Conservation (phyloP, 2,797 vertebrate species). For the Acrossocheilus wenchowensis region DNA sequence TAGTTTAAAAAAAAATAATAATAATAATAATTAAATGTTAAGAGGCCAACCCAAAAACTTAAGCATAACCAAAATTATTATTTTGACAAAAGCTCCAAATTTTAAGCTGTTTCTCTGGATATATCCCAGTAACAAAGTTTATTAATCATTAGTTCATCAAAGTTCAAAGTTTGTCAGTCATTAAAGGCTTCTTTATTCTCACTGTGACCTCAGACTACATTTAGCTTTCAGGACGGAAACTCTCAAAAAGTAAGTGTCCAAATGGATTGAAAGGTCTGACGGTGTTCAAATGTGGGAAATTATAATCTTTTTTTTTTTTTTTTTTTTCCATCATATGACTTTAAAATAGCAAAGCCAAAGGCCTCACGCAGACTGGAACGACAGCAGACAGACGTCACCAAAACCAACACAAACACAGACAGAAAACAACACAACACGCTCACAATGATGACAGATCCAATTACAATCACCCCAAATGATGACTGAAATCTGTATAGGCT, state of each 20-base stretch:
- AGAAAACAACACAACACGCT: neutral
- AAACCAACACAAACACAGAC: neutral
- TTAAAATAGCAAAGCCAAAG: neutral
- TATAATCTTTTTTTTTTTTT: neutral
- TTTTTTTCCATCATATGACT: neutral
- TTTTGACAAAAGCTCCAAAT: too few relatives aligned
- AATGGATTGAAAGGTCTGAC: neutral
- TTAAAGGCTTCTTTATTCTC: neutral
- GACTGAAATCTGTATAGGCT: too few relatives aligned
- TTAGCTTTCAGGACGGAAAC: neutral
- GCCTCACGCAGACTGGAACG: neutral
- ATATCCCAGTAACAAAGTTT: neutral
- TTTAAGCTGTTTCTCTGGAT: neutral
- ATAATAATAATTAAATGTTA: neutral
- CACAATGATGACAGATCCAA: neutral
- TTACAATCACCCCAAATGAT: neutral
- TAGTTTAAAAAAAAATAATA: too few relatives aligned
- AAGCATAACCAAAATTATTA: neutral
- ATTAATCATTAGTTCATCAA: neutral
- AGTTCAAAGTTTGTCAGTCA: neutral
- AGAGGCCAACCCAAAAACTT: neutral
- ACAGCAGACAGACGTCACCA: neutral
- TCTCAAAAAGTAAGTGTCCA: neutral
- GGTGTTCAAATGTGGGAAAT: neutral
- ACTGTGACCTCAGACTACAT: neutral